Conservation (phyloP, 2,888 invertebrate species). For the Cheilosia urbana region DNA sequence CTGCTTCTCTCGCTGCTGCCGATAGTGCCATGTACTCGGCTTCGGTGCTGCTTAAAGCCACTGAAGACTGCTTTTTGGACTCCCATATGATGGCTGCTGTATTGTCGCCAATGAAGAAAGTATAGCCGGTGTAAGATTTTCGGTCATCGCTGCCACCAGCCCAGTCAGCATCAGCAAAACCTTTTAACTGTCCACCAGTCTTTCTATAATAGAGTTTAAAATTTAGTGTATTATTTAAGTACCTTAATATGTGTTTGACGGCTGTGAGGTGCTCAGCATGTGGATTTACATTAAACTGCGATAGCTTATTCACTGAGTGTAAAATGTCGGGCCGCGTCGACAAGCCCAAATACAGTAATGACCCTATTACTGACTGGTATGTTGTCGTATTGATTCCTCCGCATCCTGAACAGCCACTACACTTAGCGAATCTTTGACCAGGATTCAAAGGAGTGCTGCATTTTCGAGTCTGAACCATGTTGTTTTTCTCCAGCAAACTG, state of each 20-base stretch:
- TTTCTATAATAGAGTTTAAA: conserved; percentile 44
- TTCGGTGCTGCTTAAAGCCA: too few relatives aligned
- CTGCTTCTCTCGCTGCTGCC: too few relatives aligned
- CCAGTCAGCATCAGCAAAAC: conserved; percentile 58
- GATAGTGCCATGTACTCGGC: too few relatives aligned
- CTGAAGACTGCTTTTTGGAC: too few relatives aligned
- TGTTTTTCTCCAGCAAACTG: too few relatives aligned
- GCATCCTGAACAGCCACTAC: conserved; percentile 21
- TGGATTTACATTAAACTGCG: conserved; percentile 41
- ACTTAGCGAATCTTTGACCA: too few relatives aligned
- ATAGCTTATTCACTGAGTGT: conserved; percentile 56
- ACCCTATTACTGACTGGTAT: conserved; percentile 60
- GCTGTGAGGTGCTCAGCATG: conserved; percentile 54
- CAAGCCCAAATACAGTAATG: conserved; percentile 39
- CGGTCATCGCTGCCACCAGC: conserved; percentile 16
- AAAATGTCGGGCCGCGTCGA: conserved; percentile 53
- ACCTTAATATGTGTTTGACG: conserved; percentile 58
- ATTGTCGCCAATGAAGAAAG: background rate
- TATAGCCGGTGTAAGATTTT: conserved; percentile 33
- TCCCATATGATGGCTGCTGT: background rate
- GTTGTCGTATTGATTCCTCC: background rate
- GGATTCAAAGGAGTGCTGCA: too few relatives aligned
- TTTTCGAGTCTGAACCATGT: too few relatives aligned
- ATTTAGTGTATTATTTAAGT: conserved; percentile 56
- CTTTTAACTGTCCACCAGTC: conserved; percentile 13